A percentile compares a stretch with the other conserved stretches of the same genome.
Evolutionary conservation across 2,113 vertebrate genomes (phyloP).

Genomic region (Eulemur rufifrons): DNA sequence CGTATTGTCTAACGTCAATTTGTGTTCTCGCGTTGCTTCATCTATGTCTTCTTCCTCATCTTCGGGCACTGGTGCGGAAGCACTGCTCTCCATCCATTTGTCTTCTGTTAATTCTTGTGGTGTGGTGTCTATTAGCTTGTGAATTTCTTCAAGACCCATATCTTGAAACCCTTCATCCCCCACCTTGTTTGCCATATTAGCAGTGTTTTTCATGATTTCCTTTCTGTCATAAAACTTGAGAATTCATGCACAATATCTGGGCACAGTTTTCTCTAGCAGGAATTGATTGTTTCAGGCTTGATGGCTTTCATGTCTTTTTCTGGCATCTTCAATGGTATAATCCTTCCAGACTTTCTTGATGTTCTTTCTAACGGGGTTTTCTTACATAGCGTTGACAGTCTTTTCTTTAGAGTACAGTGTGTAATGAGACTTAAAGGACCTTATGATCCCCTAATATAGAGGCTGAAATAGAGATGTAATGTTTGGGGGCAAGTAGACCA

Average conservation of each 20-base stretch:
- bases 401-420: not conserved
- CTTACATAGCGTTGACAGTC: not conserved
- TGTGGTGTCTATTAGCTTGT: not conserved
- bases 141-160: not conserved
- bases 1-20: not conserved
- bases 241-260: not conserved
- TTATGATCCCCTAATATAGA: not conserved
- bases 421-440: not conserved
- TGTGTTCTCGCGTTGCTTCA: not conserved
- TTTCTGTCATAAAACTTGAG: not conserved
- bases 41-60: not conserved
- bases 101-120: not conserved
- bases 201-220: not conserved
- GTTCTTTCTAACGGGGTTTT: not conserved
- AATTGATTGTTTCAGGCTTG: not conserved
- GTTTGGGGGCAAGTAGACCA: not conserved
- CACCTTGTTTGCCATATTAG: too few relatives aligned
- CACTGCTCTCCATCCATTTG: not conserved
- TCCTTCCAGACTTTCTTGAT: not conserved
- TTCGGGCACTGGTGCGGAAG: not conserved
- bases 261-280: not conserved
- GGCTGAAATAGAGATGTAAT: not conserved
- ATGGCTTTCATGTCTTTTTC: not conserved
- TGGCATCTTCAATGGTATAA: not conserved
- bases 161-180: not conserved